These are phyloP conservation scores for Argyresthia albistria DNA, from an alignment of 2,888 invertebrate genomes.

Conservation along the genomic window DNA sequence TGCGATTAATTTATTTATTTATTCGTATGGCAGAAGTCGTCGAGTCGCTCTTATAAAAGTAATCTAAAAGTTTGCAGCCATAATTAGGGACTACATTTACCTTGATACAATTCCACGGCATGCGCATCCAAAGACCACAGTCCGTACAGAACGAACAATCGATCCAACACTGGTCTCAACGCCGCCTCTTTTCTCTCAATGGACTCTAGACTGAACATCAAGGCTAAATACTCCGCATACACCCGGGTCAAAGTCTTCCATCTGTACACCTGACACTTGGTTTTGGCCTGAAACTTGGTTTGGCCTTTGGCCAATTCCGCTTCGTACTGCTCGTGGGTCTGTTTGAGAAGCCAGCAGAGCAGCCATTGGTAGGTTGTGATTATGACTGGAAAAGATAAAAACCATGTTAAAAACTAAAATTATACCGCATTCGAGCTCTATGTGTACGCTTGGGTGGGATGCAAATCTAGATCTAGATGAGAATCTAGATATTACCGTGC, in stretches of 20 bases:
- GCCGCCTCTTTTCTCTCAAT: constrained; percentile 42
- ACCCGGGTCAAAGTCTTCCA: constrained; percentile 82
- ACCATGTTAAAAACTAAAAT: too few relatives aligned
- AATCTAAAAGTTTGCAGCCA: too few relatives aligned
- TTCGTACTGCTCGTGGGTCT: constrained; percentile 76
- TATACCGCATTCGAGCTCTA: too few relatives aligned
- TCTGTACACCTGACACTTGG: constrained; percentile 86
- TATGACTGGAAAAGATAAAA: constrained; percentile 76
- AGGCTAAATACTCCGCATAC: constrained; percentile 80
- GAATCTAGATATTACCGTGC: too few relatives aligned
- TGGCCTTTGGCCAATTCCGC: constrained; percentile 66
- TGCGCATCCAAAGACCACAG: constrained; percentile 76
- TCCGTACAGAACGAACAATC: constrained; percentile 45
- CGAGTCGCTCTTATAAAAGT: too few relatives aligned
- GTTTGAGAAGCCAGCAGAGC: constrained; percentile 82
- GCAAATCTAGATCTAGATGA: too few relatives aligned
- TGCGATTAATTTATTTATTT: too few relatives aligned
- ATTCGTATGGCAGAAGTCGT: too few relatives aligned
- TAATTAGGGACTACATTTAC: constrained; percentile 2
- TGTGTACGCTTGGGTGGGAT: too few relatives aligned
- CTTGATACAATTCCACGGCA: constrained; percentile 80
- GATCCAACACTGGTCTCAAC: constrained; percentile 63
- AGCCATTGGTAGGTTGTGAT: constrained; percentile 86
- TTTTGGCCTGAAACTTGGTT: constrained; percentile 83
- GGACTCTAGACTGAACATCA: constrained; percentile 66